Percentiles rank a stretch among this genome's conserved stretches.
phyloP scores from a whole-genome alignment of 2,888 invertebrate species.

The Andrena bicolor region DNA sequence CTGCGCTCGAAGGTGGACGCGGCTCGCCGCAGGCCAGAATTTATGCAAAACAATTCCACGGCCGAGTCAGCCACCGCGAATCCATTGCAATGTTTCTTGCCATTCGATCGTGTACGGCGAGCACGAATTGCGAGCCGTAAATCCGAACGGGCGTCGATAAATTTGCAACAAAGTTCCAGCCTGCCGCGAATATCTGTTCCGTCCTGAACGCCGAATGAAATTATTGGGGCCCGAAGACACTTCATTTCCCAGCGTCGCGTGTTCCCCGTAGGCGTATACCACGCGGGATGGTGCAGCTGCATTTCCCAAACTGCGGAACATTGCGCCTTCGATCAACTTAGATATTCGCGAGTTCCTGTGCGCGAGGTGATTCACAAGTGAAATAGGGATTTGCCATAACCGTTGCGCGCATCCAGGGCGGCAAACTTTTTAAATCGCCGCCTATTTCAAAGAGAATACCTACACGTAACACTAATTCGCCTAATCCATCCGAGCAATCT shows the following conservation, averaged over 20 bases:
- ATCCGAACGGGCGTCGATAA: conserved; percentile 53
- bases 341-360: background rate
- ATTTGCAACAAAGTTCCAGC: conserved; percentile 51
- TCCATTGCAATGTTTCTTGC: conserved; percentile 69
- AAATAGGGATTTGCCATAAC: too few species aligned
- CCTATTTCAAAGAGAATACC: too few species aligned
- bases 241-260: conserved; percentile 7
- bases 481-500: too few species aligned
- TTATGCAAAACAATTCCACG: conserved; percentile 67
- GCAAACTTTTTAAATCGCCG: too few species aligned
- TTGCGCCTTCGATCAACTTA: background rate
- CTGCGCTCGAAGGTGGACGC: background rate
- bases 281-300: background rate
- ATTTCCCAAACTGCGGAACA: background rate
- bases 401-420: too few species aligned
- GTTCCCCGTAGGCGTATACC: conserved; percentile 4
- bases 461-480: too few species aligned
- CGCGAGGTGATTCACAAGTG: background rate
- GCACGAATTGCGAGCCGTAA: conserved; percentile 58
- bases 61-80: conserved; percentile 43
- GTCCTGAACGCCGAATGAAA: background rate
- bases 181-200: conserved; percentile 48
- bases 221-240: conserved; percentile 38
- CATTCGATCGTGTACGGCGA: conserved; percentile 42
- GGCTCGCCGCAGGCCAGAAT: conserved; percentile 46